phyloP scores from a whole-genome alignment of 2,113 vertebrate species.

The Penelope pileata region DNA sequence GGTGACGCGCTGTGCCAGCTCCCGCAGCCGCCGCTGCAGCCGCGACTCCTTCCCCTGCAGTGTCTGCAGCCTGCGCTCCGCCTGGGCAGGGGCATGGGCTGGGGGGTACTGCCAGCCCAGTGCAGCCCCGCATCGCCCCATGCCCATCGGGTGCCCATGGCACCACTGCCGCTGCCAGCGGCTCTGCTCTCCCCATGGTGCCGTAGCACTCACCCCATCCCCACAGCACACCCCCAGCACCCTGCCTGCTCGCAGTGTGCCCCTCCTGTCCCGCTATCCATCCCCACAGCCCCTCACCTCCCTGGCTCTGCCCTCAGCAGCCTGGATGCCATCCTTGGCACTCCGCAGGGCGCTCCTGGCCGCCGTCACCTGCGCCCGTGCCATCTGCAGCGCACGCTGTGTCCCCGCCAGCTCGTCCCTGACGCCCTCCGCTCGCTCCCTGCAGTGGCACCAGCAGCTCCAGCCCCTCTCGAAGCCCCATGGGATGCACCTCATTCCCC shows the following conservation, averaged over 20 bases:
- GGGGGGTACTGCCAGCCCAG: background rate
- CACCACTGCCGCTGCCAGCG: no score
- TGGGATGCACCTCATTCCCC: no score
- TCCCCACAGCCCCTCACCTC: constrained; percentile 55
- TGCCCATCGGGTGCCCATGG: accelerated
- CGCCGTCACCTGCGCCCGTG: constrained; percentile 46
- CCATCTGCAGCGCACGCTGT: constrained; percentile 65
- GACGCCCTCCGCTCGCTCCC: constrained; percentile 73
- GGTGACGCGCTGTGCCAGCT: constrained; percentile 70
- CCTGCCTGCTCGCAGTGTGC: accelerated
- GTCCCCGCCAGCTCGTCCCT: constrained; percentile 61
- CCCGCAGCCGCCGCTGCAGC: constrained; percentile 72
- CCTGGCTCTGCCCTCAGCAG: constrained; percentile 47
- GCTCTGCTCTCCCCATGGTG: no score
- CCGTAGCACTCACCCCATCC: background rate
- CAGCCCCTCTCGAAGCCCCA: background rate
- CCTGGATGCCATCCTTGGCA: constrained; percentile 63
- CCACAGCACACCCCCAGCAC: background rate
- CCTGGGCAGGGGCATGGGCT: background rate
- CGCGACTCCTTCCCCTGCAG: constrained; percentile 74
- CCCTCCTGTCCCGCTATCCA: no score
- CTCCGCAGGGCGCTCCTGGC: constrained; percentile 66
- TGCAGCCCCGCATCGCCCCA: background rate
- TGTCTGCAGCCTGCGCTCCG: constrained; percentile 55
- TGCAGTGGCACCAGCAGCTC: constrained; percentile 6